Evolutionary conservation across 2,888 invertebrate species (phyloP), one percentile per base, ranked within the genome.

Genomic region (Thera britannica): DNA sequence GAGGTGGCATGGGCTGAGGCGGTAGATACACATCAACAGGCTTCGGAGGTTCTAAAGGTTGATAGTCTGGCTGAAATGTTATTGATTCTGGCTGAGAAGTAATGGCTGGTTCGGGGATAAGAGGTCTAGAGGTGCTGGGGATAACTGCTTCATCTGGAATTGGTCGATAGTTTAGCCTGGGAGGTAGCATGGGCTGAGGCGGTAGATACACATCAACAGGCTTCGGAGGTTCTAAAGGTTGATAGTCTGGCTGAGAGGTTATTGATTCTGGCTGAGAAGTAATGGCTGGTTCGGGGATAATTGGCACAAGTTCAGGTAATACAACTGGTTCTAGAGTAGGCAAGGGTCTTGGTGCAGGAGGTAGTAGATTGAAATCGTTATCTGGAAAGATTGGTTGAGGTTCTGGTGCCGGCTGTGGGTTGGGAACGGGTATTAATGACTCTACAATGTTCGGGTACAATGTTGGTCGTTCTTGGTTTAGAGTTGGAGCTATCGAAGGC

Each of bases 251-350:
- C 36, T 35, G 38, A 38, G 1, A 5, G 38, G 5, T 5, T 11
- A n/a, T 11, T 34, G 35, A 36, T 11, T 57, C 7, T 41, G 44
- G 38, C 5, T 38, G 38, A 38, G 38, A 41, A 36, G 58, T 44
- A 46, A 23, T 11, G 38, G 9, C 5, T 36, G 58, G 58, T 7
- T 44, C 49, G 2, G 46, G 57, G 36, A 60, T 44, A 8, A 56
- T 41, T 35, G 41, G 57, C 46, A 38, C 35, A 38, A 58, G 63
- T 51, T 38, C 62, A n/a, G 70, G 57, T 3, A 46, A 5, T 0
- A 0, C 51, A 8, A 51, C 6, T 2, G 70, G 57, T 54, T 61
- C 57, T 2, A 72, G 55, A 54, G 60, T 34, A 23, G 71, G 61
- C 12, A 51, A 6, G 3, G 59, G 51, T 1, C 38, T 51, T 12